Conservation (phyloP, 2,797 vertebrate species). For the Cryptoprocta ferox region DNA sequence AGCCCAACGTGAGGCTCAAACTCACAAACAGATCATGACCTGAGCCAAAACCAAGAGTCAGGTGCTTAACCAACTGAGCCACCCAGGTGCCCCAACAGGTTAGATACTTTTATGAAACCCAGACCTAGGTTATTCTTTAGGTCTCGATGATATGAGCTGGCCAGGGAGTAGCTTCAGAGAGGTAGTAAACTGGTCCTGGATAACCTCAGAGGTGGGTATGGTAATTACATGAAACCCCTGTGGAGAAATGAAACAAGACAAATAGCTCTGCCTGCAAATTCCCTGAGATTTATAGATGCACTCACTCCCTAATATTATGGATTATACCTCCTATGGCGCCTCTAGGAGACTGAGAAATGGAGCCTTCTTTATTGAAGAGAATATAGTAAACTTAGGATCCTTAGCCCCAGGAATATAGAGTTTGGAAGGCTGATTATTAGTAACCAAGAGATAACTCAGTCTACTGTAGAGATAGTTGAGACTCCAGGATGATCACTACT, state of each 20-base stretch:
- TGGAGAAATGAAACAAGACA: not conserved
- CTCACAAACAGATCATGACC: too few species aligned
- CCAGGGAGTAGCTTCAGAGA: not conserved
- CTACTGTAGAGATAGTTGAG: not conserved
- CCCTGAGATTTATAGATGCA: not conserved
- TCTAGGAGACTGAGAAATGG: not conserved
- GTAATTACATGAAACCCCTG: not conserved
- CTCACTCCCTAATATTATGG: not conserved
- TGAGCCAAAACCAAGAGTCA: too few species aligned
- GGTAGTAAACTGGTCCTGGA: not conserved
- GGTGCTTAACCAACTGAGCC: too few species aligned
- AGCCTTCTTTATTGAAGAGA: not conserved
- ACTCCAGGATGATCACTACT: not conserved
- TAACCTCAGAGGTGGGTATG: not conserved
- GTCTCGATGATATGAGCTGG: not conserved
- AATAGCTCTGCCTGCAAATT: not conserved
- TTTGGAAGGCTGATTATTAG: not conserved
- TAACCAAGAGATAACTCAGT: not conserved
- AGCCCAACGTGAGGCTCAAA: too few species aligned
- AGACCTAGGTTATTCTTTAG: not conserved
- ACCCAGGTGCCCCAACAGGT: not conserved
- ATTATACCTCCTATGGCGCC: not conserved
- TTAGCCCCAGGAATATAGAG: not conserved
- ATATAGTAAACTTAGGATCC: not conserved
- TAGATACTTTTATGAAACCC: slow-evolving; percentile 20